These are phyloP conservation scores for Iphiclides podalirius DNA, from an alignment of 2,888 invertebrate species.

Conservation along the genomic window DNA sequence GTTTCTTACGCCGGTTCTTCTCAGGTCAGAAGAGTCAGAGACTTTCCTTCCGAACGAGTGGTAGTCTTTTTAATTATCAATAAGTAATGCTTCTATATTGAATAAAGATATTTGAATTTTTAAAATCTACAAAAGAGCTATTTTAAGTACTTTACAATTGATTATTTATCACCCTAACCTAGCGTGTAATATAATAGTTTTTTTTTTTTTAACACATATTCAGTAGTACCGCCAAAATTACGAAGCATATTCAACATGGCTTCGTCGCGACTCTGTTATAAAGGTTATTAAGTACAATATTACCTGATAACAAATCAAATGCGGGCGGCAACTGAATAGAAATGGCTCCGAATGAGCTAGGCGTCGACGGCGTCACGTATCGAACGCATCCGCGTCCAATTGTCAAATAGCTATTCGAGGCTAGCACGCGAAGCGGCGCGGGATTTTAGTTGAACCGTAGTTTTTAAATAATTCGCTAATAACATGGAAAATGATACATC, in stretches of 20 bases:
- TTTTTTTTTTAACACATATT: too few species aligned
- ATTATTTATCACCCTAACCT: too few species aligned
- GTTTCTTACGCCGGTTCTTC: too few species aligned
- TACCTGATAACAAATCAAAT: constrained; percentile 56
- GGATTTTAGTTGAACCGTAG: background rate
- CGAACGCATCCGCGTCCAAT: constrained; percentile 42
- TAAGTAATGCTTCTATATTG: too few species aligned
- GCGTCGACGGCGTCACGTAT: constrained; percentile 43
- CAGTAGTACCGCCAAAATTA: too few species aligned
- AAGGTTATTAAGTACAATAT: constrained; percentile 50
- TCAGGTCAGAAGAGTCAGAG: too few species aligned
- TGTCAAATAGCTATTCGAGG: constrained; percentile 11
- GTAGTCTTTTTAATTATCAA: too few species aligned
- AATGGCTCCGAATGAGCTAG: constrained; percentile 48
- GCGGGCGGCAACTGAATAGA: constrained; percentile 44
- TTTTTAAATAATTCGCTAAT: background rate
- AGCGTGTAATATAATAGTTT: too few species aligned
- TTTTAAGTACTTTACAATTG: too few species aligned
- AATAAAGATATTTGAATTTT: too few species aligned
- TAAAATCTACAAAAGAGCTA: too few species aligned
- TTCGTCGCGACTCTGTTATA: constrained; percentile 20
- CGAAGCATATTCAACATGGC: constrained; percentile 29
- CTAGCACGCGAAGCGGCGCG: background rate
- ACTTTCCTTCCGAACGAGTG: too few species aligned
- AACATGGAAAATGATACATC: background rate